A percentile compares a stretch with the other conserved stretches of the same genome.
Conservation (phyloP, 2,113 vertebrate genomes). For the Pollachius pollachius region DNA sequence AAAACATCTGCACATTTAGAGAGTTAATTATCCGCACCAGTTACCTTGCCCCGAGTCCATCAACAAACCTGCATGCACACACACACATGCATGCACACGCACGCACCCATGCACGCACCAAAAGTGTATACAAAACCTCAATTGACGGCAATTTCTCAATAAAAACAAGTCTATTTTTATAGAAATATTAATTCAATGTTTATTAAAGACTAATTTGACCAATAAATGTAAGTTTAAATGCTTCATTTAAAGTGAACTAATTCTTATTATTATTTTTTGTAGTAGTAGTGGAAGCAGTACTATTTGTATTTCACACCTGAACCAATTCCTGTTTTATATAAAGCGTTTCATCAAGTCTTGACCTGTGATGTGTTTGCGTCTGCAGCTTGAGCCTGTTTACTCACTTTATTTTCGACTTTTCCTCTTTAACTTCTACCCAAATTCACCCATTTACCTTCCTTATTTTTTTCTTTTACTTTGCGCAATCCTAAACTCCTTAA, state of each 20-base stretch:
- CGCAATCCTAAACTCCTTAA: conserved; percentile 22
- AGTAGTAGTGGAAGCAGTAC: too few relatives aligned
- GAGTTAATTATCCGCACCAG: conserved; percentile 77
- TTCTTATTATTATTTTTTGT: too few relatives aligned
- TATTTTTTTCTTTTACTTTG: background rate
- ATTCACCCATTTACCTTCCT: background rate
- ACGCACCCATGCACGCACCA: background rate
- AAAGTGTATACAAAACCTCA: background rate
- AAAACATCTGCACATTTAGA: conserved; percentile 76
- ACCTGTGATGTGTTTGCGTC: too few relatives aligned
- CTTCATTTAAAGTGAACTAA: too few relatives aligned
- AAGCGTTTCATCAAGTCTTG: too few relatives aligned
- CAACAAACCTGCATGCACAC: conserved; percentile 36
- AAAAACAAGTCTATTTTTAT: background rate
- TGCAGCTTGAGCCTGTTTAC: too few relatives aligned
- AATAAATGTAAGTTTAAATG: too few relatives aligned
- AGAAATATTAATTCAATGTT: too few relatives aligned
- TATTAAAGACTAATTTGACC: too few relatives aligned
- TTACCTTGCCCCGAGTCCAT: conserved; percentile 62
- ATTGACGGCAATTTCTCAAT: background rate
- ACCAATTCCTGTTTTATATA: too few relatives aligned
- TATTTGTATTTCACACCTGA: too few relatives aligned
- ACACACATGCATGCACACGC: conserved; percentile 7
- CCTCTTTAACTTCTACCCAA: background rate
- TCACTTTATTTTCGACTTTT: too few relatives aligned